A percentile compares a stretch with the other conserved stretches of the same genome.
phyloP scores from a whole-genome alignment of 2,888 invertebrate species.

The Platycheirus rosarum region DNA sequence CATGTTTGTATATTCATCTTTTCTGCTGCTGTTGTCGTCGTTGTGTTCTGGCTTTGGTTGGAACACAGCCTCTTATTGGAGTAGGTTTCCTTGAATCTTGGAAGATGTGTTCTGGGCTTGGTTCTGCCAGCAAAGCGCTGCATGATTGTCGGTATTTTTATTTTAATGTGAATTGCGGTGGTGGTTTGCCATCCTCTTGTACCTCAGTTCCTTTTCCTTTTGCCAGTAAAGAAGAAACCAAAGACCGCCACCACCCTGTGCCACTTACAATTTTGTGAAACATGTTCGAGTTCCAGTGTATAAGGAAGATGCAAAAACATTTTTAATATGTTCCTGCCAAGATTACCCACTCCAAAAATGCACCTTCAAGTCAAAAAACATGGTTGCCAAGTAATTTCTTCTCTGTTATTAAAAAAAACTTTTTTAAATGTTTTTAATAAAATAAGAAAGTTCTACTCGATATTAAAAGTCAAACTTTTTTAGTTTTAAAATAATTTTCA shows the following conservation, averaged over 20 bases:
- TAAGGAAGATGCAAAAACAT: conserved; percentile 58
- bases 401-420: too few species aligned
- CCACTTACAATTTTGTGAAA: conserved; percentile 68
- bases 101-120: conserved; percentile 31
- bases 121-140: conserved; percentile 41
- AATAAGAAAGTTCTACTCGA: too few species aligned
- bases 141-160: conserved; percentile 71
- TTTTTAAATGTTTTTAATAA: too few species aligned
- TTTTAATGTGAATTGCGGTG: conserved; percentile 73
- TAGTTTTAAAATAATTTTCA: too few species aligned
- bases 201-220: background rate
- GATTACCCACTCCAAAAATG: conserved; percentile 58
- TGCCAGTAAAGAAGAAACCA: conserved; percentile 2
- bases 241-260: conserved; percentile 46
- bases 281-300: conserved; percentile 58
- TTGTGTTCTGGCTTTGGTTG: conserved; percentile 31
- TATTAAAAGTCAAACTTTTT: too few species aligned
- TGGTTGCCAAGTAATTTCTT: conserved; percentile 6
- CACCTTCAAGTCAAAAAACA: conserved; percentile 5
- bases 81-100: conserved; percentile 41
- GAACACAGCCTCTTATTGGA: conserved; percentile 54
- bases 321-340: conserved; percentile 70
- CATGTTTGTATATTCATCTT: conserved; percentile 42
- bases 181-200: conserved; percentile 49
- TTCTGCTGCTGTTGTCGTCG: conserved; percentile 43